Percentiles rank a stretch among this genome's conserved stretches.
Conservation (phyloP, 1,140 invertebrate species). For the Cotesia typhae region DNA sequence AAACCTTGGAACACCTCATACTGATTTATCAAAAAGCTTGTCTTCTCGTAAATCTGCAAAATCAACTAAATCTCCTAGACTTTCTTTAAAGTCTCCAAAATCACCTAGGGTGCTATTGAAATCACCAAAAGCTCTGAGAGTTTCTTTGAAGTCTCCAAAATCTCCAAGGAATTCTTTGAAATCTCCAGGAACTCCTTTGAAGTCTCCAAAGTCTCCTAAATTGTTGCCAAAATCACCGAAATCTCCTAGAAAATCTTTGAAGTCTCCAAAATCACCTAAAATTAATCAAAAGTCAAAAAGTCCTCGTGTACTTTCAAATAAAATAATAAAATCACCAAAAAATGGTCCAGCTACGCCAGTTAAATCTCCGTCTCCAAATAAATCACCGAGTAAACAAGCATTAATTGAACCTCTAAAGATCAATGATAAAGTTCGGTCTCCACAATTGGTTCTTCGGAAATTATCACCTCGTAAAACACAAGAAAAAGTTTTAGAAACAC, state of each 20-base stretch:
- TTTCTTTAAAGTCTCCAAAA: no score
- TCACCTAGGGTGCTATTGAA: no score
- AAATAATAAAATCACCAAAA: constrained; percentile 6
- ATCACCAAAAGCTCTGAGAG: no score
- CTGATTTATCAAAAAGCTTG: no score
- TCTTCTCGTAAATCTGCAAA: no score
- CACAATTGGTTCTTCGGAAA: constrained; percentile 11
- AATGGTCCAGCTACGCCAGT: background rate
- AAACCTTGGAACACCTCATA: constrained; percentile 2
- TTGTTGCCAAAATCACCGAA: background rate
- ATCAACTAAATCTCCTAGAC: no score
- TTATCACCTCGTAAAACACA: background rate
- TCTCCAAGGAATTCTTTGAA: background rate
- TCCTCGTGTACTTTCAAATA: constrained; percentile 7
- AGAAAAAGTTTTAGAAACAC: constrained; percentile 23
- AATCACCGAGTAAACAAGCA: background rate
- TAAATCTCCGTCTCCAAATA: background rate
- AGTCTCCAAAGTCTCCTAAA: background rate
- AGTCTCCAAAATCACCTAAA: constrained; percentile 1
- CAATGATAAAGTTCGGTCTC: background rate
- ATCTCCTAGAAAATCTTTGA: background rate
- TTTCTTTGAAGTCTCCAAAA: background rate
- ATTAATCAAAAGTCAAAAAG: constrained; percentile 16
- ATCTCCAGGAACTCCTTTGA: constrained; percentile 4
- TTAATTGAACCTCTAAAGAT: background rate